These are phyloP conservation scores for Notodonta dromedarius DNA, from an alignment of 2,888 invertebrate genomes.

Conservation along the genomic window DNA sequence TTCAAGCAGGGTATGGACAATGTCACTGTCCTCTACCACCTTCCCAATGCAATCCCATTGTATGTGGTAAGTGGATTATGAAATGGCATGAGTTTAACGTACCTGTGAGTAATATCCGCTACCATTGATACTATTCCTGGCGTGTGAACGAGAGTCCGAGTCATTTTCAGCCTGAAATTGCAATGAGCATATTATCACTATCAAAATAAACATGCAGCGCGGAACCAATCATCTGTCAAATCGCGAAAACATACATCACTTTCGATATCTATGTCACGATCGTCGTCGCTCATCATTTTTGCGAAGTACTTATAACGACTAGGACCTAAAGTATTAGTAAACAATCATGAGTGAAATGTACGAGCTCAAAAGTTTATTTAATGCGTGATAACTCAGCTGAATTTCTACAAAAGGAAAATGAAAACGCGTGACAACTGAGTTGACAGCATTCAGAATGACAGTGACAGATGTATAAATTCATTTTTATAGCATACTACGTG, in stretches of 20 bases:
- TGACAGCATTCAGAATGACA: conserved; percentile 15
- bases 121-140: conserved; percentile 87
- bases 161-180: conserved; percentile 90
- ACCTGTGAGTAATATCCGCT: conserved; percentile 91
- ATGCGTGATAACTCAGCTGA: conserved; percentile 21
- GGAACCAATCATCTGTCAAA: conserved; percentile 44
- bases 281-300: conserved; percentile 95
- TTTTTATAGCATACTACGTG: background rate
- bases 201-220: conserved; percentile 47
- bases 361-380: conserved; percentile 20
- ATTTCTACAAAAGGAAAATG: conserved; percentile 25
- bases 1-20: background rate
- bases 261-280: conserved; percentile 97
- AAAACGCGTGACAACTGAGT: conserved; percentile 57
- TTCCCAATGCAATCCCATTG: background rate
- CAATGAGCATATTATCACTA: conserved; percentile 32
- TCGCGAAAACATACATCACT: conserved; percentile 91
- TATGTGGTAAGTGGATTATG: background rate
- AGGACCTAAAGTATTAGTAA: conserved; percentile 39
- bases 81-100: conserved; percentile 27
- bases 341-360: conserved; percentile 53
- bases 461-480: background rate
- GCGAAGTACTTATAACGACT: conserved; percentile 31
- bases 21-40: background rate
- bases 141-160: conserved; percentile 87